Conservation (phyloP, 2,797 vertebrate species). For the Scarus forsteni region DNA sequence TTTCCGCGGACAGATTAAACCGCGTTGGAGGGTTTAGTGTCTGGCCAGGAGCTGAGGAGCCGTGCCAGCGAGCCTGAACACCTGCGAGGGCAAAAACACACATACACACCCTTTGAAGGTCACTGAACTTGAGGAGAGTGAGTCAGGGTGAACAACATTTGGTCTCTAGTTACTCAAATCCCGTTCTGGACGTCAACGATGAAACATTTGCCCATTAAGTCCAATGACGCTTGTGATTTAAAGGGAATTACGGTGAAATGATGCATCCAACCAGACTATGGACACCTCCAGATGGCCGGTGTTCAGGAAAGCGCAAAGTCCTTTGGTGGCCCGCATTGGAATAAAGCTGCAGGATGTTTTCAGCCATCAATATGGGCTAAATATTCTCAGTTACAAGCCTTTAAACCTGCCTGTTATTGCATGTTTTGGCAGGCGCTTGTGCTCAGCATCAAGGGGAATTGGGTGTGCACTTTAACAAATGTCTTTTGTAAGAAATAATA, state of each 20-base stretch:
- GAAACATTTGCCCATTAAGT: constrained; percentile 85
- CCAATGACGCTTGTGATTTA: constrained; percentile 85
- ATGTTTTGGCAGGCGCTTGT: constrained; percentile 40
- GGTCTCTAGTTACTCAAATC: constrained; percentile 80
- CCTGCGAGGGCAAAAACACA: constrained; percentile 66
- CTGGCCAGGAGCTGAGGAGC: constrained; percentile 56
- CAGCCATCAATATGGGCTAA: constrained; percentile 55
- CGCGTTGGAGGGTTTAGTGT: constrained; percentile 36
- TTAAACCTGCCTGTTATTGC: constrained; percentile 68
- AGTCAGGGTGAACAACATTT: constrained; percentile 78
- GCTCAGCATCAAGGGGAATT: constrained; percentile 35
- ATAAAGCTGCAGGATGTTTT: constrained; percentile 60
- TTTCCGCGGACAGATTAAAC: constrained; percentile 57
- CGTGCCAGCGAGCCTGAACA: constrained; percentile 69
- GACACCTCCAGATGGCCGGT: constrained; percentile 83
- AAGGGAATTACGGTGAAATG: constrained; percentile 84
- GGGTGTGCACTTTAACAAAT: constrained; percentile 47
- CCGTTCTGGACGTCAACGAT: constrained; percentile 73
- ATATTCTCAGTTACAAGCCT: constrained; percentile 65
- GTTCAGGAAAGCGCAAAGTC: constrained; percentile 75
- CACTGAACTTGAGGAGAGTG: constrained; percentile 81
- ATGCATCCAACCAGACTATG: constrained; percentile 78
- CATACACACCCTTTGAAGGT: constrained; percentile 79
- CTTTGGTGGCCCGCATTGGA: constrained; percentile 55
- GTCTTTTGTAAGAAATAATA: constrained; percentile 46